phyloP scores from a whole-genome alignment of 1,140 invertebrate species.

The Drosophila sucinea region DNA sequence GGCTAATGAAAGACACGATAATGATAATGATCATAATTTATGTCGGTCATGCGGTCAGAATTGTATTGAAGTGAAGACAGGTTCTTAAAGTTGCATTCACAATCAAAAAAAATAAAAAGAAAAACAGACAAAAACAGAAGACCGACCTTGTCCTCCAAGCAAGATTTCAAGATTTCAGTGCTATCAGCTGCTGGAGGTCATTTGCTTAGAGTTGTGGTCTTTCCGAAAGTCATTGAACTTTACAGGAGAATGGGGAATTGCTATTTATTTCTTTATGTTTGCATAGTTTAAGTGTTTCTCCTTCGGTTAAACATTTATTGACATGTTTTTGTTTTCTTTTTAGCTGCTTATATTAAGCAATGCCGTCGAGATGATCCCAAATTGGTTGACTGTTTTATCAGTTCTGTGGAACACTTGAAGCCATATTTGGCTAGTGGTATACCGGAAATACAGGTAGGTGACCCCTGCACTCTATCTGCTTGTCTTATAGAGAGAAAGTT shows the following conservation, averaged over 20 bases:
- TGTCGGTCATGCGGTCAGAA: slow-evolving; percentile 55
- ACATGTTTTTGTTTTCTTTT: slow-evolving; percentile 34
- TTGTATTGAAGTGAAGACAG: slow-evolving; percentile 33
- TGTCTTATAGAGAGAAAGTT: slow-evolving; percentile 50
- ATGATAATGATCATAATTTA: slow-evolving; percentile 13
- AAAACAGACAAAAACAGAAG: background rate
- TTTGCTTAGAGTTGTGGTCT: slow-evolving; percentile 12
- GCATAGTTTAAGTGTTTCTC: slow-evolving; percentile 33
- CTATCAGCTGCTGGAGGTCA: slow-evolving; percentile 21
- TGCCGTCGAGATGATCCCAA: slow-evolving; percentile 87
- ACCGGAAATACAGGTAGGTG: slow-evolving; percentile 85
- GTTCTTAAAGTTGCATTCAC: slow-evolving; percentile 47
- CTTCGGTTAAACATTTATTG: slow-evolving; percentile 4
- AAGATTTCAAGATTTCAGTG: slow-evolving; percentile 27
- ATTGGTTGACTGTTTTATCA: slow-evolving; percentile 86
- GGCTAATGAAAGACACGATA: slow-evolving; percentile 30
- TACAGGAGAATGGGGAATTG: slow-evolving; percentile 37
- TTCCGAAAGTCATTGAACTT: slow-evolving; percentile 64
- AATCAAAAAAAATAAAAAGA: background rate
- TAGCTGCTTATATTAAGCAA: slow-evolving; percentile 89
- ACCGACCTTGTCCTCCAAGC: slow-evolving; percentile 38
- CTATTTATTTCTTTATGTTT: slow-evolving; percentile 38
- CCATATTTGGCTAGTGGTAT: slow-evolving; percentile 88
- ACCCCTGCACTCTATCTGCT: slow-evolving; percentile 11
- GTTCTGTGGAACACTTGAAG: slow-evolving; percentile 86